These are phyloP conservation scores for Holacanthus passer DNA, from an alignment of 2,113 vertebrate species.

Conservation along the genomic window DNA sequence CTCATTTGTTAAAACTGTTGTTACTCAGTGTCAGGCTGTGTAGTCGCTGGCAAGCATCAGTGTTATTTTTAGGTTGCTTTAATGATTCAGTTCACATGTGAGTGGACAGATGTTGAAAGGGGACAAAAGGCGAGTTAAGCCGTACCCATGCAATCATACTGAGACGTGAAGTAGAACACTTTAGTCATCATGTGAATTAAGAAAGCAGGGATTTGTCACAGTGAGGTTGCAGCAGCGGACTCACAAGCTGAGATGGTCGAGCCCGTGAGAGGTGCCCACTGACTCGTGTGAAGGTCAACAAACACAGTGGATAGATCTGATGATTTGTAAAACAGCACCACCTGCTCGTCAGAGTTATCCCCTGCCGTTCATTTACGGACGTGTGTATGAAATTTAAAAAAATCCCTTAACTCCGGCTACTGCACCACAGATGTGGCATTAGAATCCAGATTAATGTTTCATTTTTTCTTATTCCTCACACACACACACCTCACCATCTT, in stretches of 20 bases:
- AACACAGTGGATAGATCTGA: neutral
- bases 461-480: neutral
- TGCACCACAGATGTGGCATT: neutral
- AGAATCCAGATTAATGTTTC: neutral
- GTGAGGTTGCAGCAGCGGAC: neutral
- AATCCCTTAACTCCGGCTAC: too few species aligned
- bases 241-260: neutral
- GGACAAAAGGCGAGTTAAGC: neutral
- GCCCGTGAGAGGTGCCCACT: neutral
- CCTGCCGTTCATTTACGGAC: neutral
- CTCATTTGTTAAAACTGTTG: neutral
- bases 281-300: neutral
- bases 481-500: neutral
- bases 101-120: slow-evolving; percentile 20
- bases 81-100: slow-evolving; percentile 2
- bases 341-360: neutral
- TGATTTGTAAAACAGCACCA: neutral
- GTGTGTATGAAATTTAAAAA: neutral
- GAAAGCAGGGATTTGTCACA: neutral
- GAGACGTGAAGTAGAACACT: neutral
- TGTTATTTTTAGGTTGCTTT: neutral
- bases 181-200: neutral
- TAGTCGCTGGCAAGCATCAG: neutral
- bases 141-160: neutral
- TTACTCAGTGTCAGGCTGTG: neutral